phyloP scores from a whole-genome alignment of 2,888 invertebrate species.

The Pollenia amentaria region DNA sequence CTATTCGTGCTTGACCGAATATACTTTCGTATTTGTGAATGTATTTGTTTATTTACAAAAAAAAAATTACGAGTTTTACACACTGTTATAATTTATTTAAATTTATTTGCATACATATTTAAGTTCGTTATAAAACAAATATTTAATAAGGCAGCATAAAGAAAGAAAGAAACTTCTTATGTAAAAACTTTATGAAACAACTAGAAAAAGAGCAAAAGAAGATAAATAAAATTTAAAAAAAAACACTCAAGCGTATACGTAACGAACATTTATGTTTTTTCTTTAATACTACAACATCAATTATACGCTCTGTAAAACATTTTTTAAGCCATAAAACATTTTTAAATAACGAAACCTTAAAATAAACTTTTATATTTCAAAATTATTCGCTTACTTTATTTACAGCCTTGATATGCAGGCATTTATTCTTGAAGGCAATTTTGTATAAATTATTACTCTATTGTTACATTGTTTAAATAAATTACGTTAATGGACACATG shows the following conservation, averaged over 20 bases:
- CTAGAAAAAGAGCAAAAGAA: background rate
- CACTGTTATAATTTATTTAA: background rate
- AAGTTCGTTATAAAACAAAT: slow-evolving; percentile 3
- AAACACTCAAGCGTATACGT: slow-evolving; percentile 27
- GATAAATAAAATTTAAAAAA: background rate
- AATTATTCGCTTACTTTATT: background rate
- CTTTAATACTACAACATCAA: slow-evolving; percentile 13
- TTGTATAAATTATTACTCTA: too few species aligned
- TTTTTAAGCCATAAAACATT: too few species aligned
- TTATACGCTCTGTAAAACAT: slow-evolving; percentile 26
- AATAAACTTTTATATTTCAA: slow-evolving; percentile 1
- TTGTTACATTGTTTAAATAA: too few species aligned
- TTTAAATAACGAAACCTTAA: background rate
- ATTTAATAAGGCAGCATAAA: slow-evolving; percentile 25
- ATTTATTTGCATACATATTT: background rate
- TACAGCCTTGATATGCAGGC: too few species aligned
- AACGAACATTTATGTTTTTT: slow-evolving; percentile 1
- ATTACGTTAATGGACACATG: too few species aligned
- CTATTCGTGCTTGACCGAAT: too few species aligned
- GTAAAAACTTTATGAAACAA: background rate
- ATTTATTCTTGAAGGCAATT: too few species aligned
- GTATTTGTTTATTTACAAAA: background rate
- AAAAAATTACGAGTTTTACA: background rate
- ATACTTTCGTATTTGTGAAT: background rate
- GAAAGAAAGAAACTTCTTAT: background rate